Conservation (phyloP, 2,888 invertebrate genomes). For the Cantharis rustica region DNA sequence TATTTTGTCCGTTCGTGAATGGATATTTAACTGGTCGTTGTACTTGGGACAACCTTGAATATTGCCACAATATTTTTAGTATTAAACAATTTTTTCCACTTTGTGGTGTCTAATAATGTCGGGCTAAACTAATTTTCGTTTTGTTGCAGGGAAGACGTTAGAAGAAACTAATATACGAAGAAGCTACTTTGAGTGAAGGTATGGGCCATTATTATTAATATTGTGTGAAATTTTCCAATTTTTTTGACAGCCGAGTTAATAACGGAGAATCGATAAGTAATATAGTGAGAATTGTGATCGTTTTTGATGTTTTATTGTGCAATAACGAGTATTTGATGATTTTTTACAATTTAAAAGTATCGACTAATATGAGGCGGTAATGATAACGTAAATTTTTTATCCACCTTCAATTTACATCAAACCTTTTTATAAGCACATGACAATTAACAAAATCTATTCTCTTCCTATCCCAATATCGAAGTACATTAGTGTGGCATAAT, state of each 20-base stretch:
- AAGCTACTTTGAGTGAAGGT: background rate
- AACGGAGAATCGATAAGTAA: background rate
- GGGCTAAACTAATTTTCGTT: background rate
- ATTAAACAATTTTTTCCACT: background rate
- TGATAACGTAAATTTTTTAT: background rate
- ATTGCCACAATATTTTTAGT: slow-evolving; percentile 4
- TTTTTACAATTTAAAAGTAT: background rate
- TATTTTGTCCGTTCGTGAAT: slow-evolving; percentile 27
- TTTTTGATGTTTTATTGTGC: background rate
- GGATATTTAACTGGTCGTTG: slow-evolving; percentile 32
- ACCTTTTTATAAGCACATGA: background rate
- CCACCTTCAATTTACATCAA: background rate
- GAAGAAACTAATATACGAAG: background rate
- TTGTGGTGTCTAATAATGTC: background rate
- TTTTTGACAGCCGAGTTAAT: background rate
- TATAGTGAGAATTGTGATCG: background rate
- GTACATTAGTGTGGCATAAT: slow-evolving; percentile 42
- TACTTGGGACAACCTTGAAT: slow-evolving; percentile 27
- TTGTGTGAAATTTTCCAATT: background rate
- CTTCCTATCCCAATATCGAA: slow-evolving; percentile 20
- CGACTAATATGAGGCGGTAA: background rate
- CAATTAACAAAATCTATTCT: slow-evolving; percentile 7
- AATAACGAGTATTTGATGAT: background rate
- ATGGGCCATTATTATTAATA: background rate
- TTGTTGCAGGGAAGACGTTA: background rate